Evolutionary conservation across 2,888 invertebrate genomes (phyloP).

Genomic region (Alentia gelatinosa): DNA sequence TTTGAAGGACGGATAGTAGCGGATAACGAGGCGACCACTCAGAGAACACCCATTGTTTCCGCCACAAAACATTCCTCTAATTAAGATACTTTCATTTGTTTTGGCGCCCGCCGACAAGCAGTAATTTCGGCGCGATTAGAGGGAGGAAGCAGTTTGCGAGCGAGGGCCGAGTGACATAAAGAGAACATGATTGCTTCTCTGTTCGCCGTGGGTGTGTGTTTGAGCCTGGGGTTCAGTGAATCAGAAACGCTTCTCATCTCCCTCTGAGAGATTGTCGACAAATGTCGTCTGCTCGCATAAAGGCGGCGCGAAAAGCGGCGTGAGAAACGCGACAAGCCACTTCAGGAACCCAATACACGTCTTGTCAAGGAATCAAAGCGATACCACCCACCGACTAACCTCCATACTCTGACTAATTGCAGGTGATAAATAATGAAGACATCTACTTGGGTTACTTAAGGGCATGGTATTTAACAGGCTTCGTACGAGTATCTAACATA

Average conservation of each 20-base stretch:
- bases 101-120: slow-evolving; percentile 5
- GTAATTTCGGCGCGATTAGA: slow-evolving; percentile 22
- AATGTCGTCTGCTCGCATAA: background rate
- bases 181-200: background rate
- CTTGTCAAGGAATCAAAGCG: background rate
- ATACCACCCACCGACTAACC: background rate
- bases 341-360: too few relatives aligned
- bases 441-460: too few relatives aligned
- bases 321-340: background rate
- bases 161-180: background rate
- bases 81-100: slow-evolving; percentile 48
- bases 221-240: background rate
- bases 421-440: background rate
- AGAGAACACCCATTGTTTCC: slow-evolving; percentile 27
- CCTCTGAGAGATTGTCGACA: background rate
- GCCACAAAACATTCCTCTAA: slow-evolving; percentile 18
- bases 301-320: background rate
- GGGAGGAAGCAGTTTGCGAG: background rate
- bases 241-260: background rate
- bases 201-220: background rate
- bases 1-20: background rate
- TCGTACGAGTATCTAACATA: too few relatives aligned
- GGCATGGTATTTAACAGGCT: background rate
- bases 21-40: background rate
- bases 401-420: background rate